phyloP scores from a whole-genome alignment of 2,888 invertebrate genomes.

The Platycnemis pennipes region DNA sequence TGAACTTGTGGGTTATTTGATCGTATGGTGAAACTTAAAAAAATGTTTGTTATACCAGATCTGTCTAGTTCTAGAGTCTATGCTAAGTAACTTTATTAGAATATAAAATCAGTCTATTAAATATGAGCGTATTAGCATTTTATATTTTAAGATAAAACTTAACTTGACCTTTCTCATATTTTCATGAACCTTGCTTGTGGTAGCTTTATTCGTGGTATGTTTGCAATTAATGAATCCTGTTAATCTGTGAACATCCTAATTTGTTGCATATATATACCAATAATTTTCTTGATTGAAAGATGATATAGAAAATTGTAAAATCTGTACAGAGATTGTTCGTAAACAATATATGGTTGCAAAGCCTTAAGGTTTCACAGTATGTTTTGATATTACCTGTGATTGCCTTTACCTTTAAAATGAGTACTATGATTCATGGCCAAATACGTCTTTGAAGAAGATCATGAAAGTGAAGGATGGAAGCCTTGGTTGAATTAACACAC shows the following conservation, averaged over 20 bases:
- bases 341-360: constrained; percentile 66
- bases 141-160: constrained; percentile 51
- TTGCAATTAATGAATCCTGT: constrained; percentile 41
- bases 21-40: constrained; percentile 47
- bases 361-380: constrained; percentile 45
- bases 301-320: constrained; percentile 63
- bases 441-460: background rate
- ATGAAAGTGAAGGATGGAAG: background rate
- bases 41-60: constrained; percentile 67
- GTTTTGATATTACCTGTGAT: constrained; percentile 46
- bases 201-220: constrained; percentile 56
- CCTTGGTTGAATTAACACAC: background rate
- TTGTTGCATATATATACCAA: constrained; percentile 51
- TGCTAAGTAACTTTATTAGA: constrained; percentile 63
- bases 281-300: constrained; percentile 50
- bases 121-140: constrained; percentile 51
- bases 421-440: background rate
- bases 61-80: constrained; percentile 57
- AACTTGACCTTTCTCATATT: constrained; percentile 42
- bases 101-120: constrained; percentile 63
- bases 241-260: constrained; percentile 47
- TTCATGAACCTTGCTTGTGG: constrained; percentile 54
- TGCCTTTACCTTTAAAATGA: background rate
- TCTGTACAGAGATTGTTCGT: constrained; percentile 66
- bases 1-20: constrained; percentile 46